Base-by-base conservation (phyloP, 2,888 invertebrate genomes). In the Lasius platythorax region DNA sequence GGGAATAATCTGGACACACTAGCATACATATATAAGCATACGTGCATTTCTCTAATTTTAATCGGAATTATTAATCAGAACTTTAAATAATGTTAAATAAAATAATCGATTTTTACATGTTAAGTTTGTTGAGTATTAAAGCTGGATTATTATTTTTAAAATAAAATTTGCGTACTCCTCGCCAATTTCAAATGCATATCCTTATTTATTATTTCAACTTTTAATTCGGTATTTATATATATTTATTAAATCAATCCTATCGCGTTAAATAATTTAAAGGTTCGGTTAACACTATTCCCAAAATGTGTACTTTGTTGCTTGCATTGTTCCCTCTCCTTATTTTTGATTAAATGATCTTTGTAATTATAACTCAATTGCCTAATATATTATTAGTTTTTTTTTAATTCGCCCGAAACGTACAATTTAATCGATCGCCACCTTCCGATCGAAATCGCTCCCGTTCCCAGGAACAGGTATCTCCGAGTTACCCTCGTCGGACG, bases 391-490 rank as follows among this genome's bases (percentile, higher is more conserved):
- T 18, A 2, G 15, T 56, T 23, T 64, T 30, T 28, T 6, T 30
- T 9, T 12, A 28, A 12, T 6, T 15, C 18, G 9, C 43, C 15
- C 15, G 18, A 33, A 37, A 50, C 18, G 5, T 56, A 76, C 28
- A 37, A 50, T 72, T 72, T 63, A 64, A 82, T 82, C 78, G 68
- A 85, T 81, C 75, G 79, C 61, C 76, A 58, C 82, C 87, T 84
- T 85, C 85, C 79, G 87, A 82, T 84, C 83, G 78, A 67, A 72
- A 83, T 85, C 81, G 67, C 86, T 87, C 82, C 61, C 50, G 91
- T 92, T 92, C 92, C 92, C 92, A 92, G 88, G 92, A 92, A 92
- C 91, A 92, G 92, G 91, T 91, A 91, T 87, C 86, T 74, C 63
- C 37, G 40, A 73, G 84, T 83, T 86, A 84, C 87, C 87, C 84